Percentiles rank a stretch among this genome's conserved stretches.
Conservation (phyloP, 2,113 vertebrate genomes). For the Anolis sagrei region DNA sequence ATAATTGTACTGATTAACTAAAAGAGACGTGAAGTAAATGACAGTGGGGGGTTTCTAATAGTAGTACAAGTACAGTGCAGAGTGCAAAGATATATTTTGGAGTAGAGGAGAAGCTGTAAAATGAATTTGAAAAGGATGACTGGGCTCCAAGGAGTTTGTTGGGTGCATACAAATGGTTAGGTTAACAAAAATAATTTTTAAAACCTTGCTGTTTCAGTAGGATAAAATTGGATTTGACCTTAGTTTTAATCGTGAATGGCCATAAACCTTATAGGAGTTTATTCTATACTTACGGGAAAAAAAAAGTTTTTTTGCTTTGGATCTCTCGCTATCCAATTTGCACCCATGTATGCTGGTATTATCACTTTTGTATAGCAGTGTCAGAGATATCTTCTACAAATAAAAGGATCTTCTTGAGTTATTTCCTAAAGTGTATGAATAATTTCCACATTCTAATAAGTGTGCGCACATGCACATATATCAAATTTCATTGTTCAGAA, state of each 20-base stretch:
- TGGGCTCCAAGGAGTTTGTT: too few relatives aligned
- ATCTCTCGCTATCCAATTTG: background rate
- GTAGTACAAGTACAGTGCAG: too few relatives aligned
- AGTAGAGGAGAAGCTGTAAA: background rate
- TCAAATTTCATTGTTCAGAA: background rate
- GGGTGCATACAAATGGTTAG: too few relatives aligned
- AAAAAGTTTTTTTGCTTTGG: too few relatives aligned
- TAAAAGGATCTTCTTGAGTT: background rate
- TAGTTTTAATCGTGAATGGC: too few relatives aligned
- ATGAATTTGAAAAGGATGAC: too few relatives aligned
- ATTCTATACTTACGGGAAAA: too few relatives aligned
- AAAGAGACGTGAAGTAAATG: too few relatives aligned
- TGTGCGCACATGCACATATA: background rate
- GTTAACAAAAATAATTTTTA: background rate
- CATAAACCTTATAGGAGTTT: too few relatives aligned
- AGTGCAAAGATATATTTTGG: too few relatives aligned
- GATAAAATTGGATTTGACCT: too few relatives aligned
- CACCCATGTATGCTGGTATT: background rate
- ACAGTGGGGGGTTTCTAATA: background rate
- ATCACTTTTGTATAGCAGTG: background rate
- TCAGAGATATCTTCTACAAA: background rate
- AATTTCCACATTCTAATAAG: background rate
- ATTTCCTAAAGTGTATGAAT: background rate
- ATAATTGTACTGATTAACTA: too few relatives aligned
- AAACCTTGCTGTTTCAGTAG: background rate